Evolutionary conservation across 2,113 vertebrate genomes (phyloP).

Genomic region (Pelodiscus sinensis): DNA sequence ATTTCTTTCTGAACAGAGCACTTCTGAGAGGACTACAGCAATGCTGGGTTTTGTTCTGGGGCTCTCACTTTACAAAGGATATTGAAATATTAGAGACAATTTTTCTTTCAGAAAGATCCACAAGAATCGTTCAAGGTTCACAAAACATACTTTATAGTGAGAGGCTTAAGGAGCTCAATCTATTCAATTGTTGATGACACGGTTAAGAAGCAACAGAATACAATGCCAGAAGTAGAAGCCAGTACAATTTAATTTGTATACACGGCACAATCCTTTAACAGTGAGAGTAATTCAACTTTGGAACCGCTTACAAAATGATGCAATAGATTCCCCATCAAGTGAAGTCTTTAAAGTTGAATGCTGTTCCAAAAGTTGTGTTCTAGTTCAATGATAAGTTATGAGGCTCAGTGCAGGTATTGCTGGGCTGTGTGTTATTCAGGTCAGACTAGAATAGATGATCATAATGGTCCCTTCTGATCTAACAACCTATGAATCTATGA

Average conservation of each 20-base stretch:
- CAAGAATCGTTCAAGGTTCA: not conserved
- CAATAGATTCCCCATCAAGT: not conserved
- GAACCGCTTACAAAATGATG: not conserved
- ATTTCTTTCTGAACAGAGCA: not conserved
- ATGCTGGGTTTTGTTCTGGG: not conserved
- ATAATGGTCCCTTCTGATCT: not conserved
- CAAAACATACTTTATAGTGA: not conserved
- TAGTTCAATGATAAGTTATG: not conserved
- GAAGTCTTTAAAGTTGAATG: fast-evolving
- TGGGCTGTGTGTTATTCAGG: not conserved
- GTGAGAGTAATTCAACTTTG: not conserved
- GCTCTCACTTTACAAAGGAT: not conserved
- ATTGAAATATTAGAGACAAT: not conserved
- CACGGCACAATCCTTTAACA: not conserved
- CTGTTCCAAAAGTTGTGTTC: not conserved
- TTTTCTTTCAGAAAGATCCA: not conserved
- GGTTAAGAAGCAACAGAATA: not conserved
- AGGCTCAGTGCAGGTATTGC: not conserved
- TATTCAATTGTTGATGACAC: not conserved
- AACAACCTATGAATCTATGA: not conserved
- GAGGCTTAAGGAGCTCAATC: not conserved
- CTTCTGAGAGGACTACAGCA: not conserved
- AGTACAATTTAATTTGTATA: not conserved
- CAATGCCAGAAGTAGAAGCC: not conserved
- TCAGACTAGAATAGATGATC: not conserved